A percentile compares a stretch with the other conserved stretches of the same genome.
Conservation (phyloP, 2,113 vertebrate species). For the Fukomys damarensis region DNA sequence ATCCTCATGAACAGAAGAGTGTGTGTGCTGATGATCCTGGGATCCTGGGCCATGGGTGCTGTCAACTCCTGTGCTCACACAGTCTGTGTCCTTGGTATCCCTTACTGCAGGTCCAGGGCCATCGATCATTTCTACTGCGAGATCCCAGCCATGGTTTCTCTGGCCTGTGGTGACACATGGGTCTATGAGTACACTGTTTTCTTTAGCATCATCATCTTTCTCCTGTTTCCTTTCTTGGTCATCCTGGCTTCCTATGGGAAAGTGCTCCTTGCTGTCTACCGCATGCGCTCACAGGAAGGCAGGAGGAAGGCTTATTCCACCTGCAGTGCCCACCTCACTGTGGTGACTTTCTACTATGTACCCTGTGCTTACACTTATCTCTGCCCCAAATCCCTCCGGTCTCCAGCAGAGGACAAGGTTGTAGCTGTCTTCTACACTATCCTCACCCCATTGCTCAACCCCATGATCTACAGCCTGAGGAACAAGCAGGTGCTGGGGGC, state of each 20-base stretch:
- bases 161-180: slow-evolving; percentile 14
- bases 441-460: not conserved
- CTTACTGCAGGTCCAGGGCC: not conserved
- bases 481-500: not conserved
- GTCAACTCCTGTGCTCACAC: slow-evolving; percentile 15
- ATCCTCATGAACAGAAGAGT: not conserved
- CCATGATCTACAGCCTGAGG: not conserved
- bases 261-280: not conserved
- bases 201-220: not conserved
- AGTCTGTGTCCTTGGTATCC: not conserved
- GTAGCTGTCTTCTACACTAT: not conserved
- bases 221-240: not conserved
- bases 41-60: not conserved
- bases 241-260: not conserved
- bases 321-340: not conserved
- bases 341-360: not conserved
- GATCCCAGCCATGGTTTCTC: not conserved
- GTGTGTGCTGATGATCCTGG: not conserved
- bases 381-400: not conserved
- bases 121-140: not conserved
- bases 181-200: slow-evolving; percentile 1
- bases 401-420: not conserved
- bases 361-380: not conserved
- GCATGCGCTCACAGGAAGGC: not conserved
- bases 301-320: not conserved